Percentiles rank a stretch among this genome's conserved stretches.
These are phyloP conservation scores for Drosophila bocki DNA, from an alignment of 1,140 invertebrate species.

Conservation along the genomic window DNA sequence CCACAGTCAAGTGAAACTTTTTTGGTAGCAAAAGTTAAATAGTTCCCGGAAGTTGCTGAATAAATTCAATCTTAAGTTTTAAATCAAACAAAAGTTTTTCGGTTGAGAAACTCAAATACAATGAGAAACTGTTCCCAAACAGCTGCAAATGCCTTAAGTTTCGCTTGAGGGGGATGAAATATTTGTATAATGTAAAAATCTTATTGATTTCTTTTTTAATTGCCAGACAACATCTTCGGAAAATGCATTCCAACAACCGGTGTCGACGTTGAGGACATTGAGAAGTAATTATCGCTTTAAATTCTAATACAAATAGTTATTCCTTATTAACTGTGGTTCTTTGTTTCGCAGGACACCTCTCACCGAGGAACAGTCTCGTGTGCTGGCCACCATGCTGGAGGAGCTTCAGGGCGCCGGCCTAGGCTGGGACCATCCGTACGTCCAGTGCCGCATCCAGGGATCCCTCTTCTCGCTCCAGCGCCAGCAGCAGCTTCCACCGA, in stretches of 20 bases:
- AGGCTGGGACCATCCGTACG: constrained; percentile 85
- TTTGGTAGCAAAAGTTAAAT: constrained; percentile 4
- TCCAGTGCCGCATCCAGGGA: constrained; percentile 84
- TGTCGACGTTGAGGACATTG: constrained; percentile 87
- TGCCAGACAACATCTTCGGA: constrained; percentile 93
- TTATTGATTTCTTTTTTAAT: constrained; percentile 1
- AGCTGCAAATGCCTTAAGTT: background rate
- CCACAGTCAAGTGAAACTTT: background rate
- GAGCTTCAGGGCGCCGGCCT: constrained; percentile 84
- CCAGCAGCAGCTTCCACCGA: constrained; percentile 78
- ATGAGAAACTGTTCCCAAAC: background rate
- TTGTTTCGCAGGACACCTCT: constrained; percentile 67
- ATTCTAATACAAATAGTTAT: background rate
- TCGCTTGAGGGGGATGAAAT: background rate
- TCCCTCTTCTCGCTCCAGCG: constrained; percentile 72
- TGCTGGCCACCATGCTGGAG: constrained; percentile 84
- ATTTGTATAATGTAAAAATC: background rate
- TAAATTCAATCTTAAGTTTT: constrained; percentile 19
- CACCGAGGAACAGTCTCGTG: constrained; percentile 80
- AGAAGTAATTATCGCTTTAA: constrained; percentile 86
- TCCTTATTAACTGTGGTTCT: background rate
- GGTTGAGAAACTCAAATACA: constrained; percentile 2
- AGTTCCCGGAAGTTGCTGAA: background rate
- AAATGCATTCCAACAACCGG: constrained; percentile 90
- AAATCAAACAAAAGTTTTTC: background rate